Evolutionary conservation across 2,113 vertebrate species (phyloP), one percentile per base, ranked within the genome.

Genomic region (Alligator sinensis): DNA sequence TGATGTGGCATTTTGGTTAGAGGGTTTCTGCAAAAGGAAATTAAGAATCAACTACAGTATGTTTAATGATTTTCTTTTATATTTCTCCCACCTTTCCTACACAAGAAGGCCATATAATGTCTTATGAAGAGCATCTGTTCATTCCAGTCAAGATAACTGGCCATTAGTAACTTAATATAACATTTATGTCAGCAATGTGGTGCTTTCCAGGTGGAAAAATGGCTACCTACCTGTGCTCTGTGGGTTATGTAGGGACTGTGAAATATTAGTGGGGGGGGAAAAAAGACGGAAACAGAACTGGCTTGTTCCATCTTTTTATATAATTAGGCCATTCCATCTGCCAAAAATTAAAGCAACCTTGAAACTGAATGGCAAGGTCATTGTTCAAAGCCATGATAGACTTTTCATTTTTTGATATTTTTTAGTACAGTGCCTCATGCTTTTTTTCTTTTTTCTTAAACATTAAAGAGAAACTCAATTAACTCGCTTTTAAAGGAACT

Each of bases 111-210:
- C 61, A 79, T 28, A 28, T 18, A n/a, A 10, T 68, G 17, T n/a
- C n/a, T 72, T 21, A 30, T 72, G 68, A 72, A 94, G 92, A 92
- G 47, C 68, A 77, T 5, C 84, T 85, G 34, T 87, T 79, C 68
- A 86, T 90, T 94, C 95, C 68, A 90, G 94, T 85, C 83, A 76
- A 84, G 68, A 17, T 17, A 94, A 90, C 91, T 91, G 91, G 74
- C 64, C 77, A 84, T 87, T 96, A 94, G 82, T 24, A 15, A 83
- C 74, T 47, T 47, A 54, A 83, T 9, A 74, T 92, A 81, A 94
- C 28, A 25, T n/a, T 80, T 80, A 57, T 61, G 68, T 58, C 87
- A 14, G 34, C 12, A 87, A 85, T 78, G 90, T 30, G 84, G 30
- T 24, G 81, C 63, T 89, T 58, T 30, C 81, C 68, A 82, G 47